Conservation (phyloP, 2,888 invertebrate species). For the Pseudococcus viburni region DNA sequence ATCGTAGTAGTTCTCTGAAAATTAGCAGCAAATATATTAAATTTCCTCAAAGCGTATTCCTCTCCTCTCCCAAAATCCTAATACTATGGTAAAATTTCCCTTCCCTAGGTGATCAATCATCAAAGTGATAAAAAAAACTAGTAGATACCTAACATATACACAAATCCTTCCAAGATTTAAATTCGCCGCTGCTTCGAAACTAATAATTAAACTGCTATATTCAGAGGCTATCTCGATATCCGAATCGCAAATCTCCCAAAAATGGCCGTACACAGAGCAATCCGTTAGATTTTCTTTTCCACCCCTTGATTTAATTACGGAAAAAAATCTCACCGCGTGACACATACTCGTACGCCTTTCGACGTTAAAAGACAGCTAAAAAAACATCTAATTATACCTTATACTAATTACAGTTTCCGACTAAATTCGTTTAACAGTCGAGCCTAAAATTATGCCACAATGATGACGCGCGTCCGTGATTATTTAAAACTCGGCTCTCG, state of each 20-base stretch:
- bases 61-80: too few relatives aligned
- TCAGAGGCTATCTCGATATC: neutral
- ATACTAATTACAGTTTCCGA: conserved; percentile 52
- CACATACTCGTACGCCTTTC: conserved; percentile 19
- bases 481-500: conserved; percentile 40
- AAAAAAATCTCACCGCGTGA: conserved; percentile 27
- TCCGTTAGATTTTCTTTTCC: conserved; percentile 5
- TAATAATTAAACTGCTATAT: neutral
- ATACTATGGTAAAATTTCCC: neutral
- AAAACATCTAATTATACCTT: conserved; percentile 57
- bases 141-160: neutral
- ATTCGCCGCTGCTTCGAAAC: neutral
- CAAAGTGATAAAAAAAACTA: neutral
- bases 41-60: too few relatives aligned
- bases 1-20: too few relatives aligned
- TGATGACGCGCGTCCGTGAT: conserved; percentile 56
- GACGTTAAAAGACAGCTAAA: conserved; percentile 12
- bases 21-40: too few relatives aligned
- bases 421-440: conserved; percentile 50
- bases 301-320: conserved; percentile 42
- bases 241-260: conserved; percentile 10
- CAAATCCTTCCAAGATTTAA: neutral
- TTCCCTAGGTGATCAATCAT: neutral
- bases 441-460: conserved; percentile 53
- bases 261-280: neutral